phyloP scores from a whole-genome alignment of 2,797 vertebrate species.

The Salarias fasciatus region DNA sequence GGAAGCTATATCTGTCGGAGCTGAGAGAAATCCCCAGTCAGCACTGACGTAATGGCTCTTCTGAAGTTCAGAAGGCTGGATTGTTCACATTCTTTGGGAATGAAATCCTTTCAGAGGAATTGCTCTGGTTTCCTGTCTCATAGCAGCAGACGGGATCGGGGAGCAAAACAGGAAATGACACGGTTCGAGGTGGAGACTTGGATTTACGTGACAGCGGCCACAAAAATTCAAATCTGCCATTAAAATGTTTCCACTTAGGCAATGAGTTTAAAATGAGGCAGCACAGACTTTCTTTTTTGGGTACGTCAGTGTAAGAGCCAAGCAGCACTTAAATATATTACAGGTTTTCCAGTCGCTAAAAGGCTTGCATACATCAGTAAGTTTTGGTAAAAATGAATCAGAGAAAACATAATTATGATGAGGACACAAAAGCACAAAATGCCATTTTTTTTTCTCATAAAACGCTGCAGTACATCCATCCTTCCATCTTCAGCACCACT shows the following conservation, averaged over 20 bases:
- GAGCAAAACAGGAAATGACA: slow-evolving; percentile 71
- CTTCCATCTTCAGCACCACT: too few species aligned
- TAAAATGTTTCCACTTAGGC: slow-evolving; percentile 23
- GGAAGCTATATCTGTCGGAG: slow-evolving; percentile 42
- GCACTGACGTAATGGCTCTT: slow-evolving; percentile 62
- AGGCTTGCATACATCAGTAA: slow-evolving; percentile 9
- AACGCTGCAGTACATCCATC: too few species aligned
- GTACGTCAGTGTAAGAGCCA: background rate
- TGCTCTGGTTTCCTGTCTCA: slow-evolving; percentile 63
- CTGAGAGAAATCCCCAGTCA: slow-evolving; percentile 65
- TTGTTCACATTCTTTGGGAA: slow-evolving; percentile 65
- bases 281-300: background rate
- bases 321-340: background rate
- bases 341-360: slow-evolving; percentile 10
- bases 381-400: slow-evolving; percentile 3
- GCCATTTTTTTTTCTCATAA: background rate
- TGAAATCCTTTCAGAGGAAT: slow-evolving; percentile 60
- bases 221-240: slow-evolving; percentile 30
- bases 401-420: background rate
- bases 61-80: slow-evolving; percentile 49
- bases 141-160: slow-evolving; percentile 50
- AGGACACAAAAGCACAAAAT: background rate
- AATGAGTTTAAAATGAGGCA: slow-evolving; percentile 9
- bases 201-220: slow-evolving; percentile 33
- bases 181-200: slow-evolving; percentile 21